Conservation (phyloP, 2,797 vertebrate genomes). For the Spinibarbus caldwelli region DNA sequence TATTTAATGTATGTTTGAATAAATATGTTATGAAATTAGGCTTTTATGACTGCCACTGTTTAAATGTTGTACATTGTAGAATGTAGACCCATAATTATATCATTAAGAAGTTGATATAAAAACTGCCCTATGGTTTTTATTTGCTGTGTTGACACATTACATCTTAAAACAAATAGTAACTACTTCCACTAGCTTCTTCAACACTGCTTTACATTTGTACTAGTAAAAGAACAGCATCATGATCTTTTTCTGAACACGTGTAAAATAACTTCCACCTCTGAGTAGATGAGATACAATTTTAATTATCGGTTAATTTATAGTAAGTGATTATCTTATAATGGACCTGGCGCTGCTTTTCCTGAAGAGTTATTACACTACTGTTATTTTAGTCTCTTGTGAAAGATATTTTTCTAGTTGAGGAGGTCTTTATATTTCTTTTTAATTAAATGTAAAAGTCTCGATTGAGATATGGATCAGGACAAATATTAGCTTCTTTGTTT, state of each 20-base stretch:
- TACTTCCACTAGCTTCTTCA: neutral
- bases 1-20: neutral
- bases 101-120: neutral
- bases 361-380: conserved; percentile 35
- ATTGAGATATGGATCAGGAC: conserved; percentile 44
- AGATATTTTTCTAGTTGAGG: conserved; percentile 13
- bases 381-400: conserved; percentile 45
- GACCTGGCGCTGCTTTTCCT: conserved; percentile 21
- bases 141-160: no score
- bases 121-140: neutral
- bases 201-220: neutral
- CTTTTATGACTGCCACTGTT: neutral
- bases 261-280: neutral
- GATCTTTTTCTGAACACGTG: neutral
- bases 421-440: conserved; percentile 54
- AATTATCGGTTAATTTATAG: conserved; percentile 23
- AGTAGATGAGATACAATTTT: neutral
- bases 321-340: conserved; percentile 19
- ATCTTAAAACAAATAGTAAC: neutral
- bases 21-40: neutral
- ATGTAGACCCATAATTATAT: neutral
- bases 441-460: conserved; percentile 60
- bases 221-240: neutral
- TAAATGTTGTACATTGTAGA: neutral
- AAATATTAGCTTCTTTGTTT: neutral